Evolutionary conservation across 2,797 vertebrate genomes (phyloP).

Genomic region (Eutrigla gurnardus): DNA sequence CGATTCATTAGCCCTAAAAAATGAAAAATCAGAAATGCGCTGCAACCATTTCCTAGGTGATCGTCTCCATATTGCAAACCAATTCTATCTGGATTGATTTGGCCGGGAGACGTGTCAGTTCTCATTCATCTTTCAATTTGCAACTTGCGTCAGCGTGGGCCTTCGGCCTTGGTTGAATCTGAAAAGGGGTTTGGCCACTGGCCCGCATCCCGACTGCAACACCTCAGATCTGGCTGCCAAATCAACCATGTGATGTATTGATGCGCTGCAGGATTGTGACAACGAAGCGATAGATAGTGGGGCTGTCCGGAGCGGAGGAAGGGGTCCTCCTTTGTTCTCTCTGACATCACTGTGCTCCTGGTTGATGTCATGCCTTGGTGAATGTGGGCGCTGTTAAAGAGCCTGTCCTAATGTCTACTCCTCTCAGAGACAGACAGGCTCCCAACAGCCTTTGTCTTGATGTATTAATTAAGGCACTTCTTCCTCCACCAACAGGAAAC

Average conservation of each 20-base stretch:
- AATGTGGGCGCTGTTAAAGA: slow-evolving; percentile 36
- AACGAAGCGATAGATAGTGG: slow-evolving; percentile 63
- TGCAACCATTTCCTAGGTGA: slow-evolving; percentile 73
- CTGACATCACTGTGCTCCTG: slow-evolving; percentile 39
- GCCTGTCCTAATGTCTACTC: slow-evolving; percentile 35
- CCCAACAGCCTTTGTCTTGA: slow-evolving; percentile 61
- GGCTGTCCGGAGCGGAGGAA: slow-evolving; percentile 15
- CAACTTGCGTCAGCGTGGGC: slow-evolving; percentile 63
- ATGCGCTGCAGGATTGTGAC: slow-evolving; percentile 68
- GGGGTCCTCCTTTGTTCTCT: slow-evolving; percentile 43
- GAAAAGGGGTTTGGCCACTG: slow-evolving; percentile 72
- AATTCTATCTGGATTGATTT: slow-evolving; percentile 74
- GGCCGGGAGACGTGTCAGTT: slow-evolving; percentile 75
- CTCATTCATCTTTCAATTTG: slow-evolving; percentile 82
- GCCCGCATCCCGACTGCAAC: slow-evolving; percentile 55
- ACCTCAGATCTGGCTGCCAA: slow-evolving; percentile 68
- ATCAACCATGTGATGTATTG: slow-evolving; percentile 74
- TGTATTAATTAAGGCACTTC: slow-evolving; percentile 68
- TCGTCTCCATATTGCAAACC: slow-evolving; percentile 78
- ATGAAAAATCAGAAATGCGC: slow-evolving; percentile 57
- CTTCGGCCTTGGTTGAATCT: slow-evolving; percentile 69
- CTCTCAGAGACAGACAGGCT: slow-evolving; percentile 42
- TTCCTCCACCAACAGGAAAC: slow-evolving; percentile 39
- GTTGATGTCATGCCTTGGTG: slow-evolving; percentile 45
- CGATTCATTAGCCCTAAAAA: slow-evolving; percentile 66